Evolutionary conservation across 2,797 vertebrate species (phyloP).

Genomic region (Synanceia verrucosa): DNA sequence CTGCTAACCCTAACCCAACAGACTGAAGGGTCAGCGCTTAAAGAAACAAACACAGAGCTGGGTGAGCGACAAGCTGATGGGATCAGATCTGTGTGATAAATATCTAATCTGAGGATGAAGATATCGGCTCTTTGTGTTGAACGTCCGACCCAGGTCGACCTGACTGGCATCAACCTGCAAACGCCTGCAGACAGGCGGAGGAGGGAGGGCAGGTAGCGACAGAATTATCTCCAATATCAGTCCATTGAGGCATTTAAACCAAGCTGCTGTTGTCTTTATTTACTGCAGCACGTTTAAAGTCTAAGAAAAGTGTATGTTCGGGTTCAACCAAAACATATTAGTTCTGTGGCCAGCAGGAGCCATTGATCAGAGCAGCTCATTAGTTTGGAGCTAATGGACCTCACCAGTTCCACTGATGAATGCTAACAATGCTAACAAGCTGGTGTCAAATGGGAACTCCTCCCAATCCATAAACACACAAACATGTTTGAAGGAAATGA

Average conservation of each 20-base stretch:
- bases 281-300: background rate
- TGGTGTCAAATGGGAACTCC: background rate
- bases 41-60: conserved; percentile 60
- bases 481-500: background rate
- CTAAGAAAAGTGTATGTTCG: background rate
- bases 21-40: conserved; percentile 49
- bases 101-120: conserved; percentile 57
- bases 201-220: background rate
- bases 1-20: conserved; percentile 32
- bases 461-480: background rate
- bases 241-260: background rate
- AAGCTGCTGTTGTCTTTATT: background rate
- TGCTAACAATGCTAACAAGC: conserved; percentile 6
- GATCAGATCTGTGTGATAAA: conserved; percentile 65
- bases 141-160: conserved; percentile 33
- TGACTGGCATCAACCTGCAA: conserved; percentile 33
- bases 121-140: conserved; percentile 49
- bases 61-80: conserved; percentile 55
- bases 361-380: conserved; percentile 38
- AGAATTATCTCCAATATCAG: background rate
- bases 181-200: conserved; percentile 1
- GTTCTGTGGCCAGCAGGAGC: background rate
- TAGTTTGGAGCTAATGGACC: conserved; percentile 14
- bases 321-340: background rate
- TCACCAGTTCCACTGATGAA: conserved; percentile 8